Conservation (phyloP, 1,140 invertebrate genomes). For the Ladona fulva region DNA sequence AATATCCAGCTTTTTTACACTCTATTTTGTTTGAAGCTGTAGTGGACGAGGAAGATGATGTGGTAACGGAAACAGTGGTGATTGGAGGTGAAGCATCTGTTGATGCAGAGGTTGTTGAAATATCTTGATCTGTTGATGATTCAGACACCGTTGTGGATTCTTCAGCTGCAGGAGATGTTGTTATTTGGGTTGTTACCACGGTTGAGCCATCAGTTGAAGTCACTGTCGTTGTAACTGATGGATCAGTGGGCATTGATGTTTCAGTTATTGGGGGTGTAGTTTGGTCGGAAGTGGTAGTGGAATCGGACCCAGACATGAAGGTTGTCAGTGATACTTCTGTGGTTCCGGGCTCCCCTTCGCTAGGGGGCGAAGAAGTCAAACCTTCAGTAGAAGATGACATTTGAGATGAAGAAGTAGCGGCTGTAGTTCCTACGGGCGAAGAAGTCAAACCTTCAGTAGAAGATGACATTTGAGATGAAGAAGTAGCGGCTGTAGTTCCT, state of each 20-base stretch:
- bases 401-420: too few relatives aligned
- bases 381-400: too few relatives aligned
- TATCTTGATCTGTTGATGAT: slow-evolving; percentile 16
- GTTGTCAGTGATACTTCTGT: too few relatives aligned
- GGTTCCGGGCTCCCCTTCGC: too few relatives aligned
- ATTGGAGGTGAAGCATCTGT: slow-evolving; percentile 15
- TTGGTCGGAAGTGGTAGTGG: too few relatives aligned
- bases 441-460: too few relatives aligned
- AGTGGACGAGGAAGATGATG: slow-evolving; percentile 6
- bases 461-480: too few relatives aligned
- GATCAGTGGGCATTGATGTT: slow-evolving; percentile 25
- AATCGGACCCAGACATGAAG: too few relatives aligned
- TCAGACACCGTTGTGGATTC: slow-evolving; percentile 21
- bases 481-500: slow-evolving; percentile 15
- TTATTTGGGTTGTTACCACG: slow-evolving; percentile 23
- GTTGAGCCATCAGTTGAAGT: slow-evolving; percentile 21
- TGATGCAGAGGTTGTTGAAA: slow-evolving; percentile 15
- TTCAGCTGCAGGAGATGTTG: slow-evolving; percentile 23
- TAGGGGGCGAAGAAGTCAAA: too few relatives aligned
- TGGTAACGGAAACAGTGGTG: slow-evolving; percentile 25
- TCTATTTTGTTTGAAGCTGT: slow-evolving; percentile 25
- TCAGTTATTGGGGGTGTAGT: slow-evolving; percentile 15
- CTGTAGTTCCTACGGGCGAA: not conserved
- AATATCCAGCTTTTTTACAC: slow-evolving; percentile 51
- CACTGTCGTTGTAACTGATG: slow-evolving; percentile 25